Percentiles rank a stretch among this genome's conserved stretches.
Evolutionary conservation across 2,797 vertebrate species (phyloP).

Genomic region (Staurois parvus): DNA sequence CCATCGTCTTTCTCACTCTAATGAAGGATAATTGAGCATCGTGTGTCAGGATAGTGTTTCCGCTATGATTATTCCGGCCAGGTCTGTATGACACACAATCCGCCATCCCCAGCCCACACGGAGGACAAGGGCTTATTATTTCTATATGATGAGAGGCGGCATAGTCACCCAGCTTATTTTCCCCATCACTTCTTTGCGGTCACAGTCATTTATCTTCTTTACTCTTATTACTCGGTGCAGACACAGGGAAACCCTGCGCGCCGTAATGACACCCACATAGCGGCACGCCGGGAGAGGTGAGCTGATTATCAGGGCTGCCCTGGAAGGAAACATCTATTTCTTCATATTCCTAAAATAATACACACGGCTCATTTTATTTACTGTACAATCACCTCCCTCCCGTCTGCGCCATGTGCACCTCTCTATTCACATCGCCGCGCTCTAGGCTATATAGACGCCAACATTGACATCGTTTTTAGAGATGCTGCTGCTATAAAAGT

Average conservation of each 20-base stretch:
- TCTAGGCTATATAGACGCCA: too few species aligned
- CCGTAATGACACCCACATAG: neutral
- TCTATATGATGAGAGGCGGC: slow-evolving; percentile 23
- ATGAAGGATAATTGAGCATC: slow-evolving; percentile 34
- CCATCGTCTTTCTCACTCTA: neutral
- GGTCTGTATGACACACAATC: slow-evolving; percentile 14
- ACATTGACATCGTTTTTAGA: too few species aligned
- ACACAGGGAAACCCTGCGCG: neutral
- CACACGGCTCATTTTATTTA: neutral
- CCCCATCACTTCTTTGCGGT: slow-evolving; percentile 29
- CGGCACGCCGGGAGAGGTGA: neutral
- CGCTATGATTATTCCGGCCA: neutral
- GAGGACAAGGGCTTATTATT: slow-evolving; percentile 24
- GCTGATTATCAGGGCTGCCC: slow-evolving; percentile 25
- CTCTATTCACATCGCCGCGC: neutral
- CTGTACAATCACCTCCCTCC: neutral
- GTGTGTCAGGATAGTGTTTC: neutral
- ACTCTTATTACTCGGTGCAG: slow-evolving; percentile 34
- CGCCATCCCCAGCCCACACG: slow-evolving; percentile 9
- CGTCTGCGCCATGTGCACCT: neutral
- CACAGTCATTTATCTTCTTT: slow-evolving; percentile 43
- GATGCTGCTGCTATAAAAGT: too few species aligned
- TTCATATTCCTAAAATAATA: neutral
- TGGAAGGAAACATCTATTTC: neutral
- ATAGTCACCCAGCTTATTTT: slow-evolving; percentile 14